Conservation (phyloP, 2,888 invertebrate species). For the Drepanosiphum platanoidis region DNA sequence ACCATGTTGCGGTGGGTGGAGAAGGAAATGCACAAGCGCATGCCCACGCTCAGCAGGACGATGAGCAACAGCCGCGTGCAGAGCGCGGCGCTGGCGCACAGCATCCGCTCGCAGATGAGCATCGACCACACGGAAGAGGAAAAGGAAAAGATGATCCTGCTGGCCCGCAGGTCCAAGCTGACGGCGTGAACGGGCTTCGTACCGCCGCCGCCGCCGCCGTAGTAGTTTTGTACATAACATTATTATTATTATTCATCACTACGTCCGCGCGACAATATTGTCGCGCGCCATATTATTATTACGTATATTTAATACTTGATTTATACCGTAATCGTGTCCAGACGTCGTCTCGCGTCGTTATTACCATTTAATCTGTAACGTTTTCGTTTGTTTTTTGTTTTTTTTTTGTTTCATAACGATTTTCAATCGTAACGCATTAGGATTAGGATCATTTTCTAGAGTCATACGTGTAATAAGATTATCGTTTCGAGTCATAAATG, state of each 20-base stretch:
- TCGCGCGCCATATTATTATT: no score
- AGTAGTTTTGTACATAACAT: neutral
- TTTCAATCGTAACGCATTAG: neutral
- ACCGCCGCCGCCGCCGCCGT: no score
- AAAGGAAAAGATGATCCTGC: constrained; percentile 61
- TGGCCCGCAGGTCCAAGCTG: constrained; percentile 59
- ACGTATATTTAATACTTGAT: no score
- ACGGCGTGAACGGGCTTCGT: constrained; percentile 26
- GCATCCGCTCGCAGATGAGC: constrained; percentile 66
- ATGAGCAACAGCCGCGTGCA: constrained; percentile 49
- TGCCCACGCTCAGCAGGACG: constrained; percentile 64
- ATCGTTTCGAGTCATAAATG: neutral
- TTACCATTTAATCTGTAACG: neutral
- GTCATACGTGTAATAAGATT: constrained; percentile 7
- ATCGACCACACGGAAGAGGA: constrained; percentile 65
- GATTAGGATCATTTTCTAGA: neutral
- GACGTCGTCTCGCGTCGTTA: neutral
- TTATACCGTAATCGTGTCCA: no score
- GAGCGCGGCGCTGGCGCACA: constrained; percentile 49
- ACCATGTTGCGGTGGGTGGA: constrained; percentile 68
- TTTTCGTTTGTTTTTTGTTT: neutral
- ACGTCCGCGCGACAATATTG: no score
- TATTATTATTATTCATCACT: neutral
- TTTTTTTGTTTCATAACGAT: neutral
- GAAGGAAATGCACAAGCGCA: constrained; percentile 66